Percentiles rank a stretch among this genome's conserved stretches.
These are phyloP conservation scores for Apistogramma diplotaenia DNA, from an alignment of 2,113 vertebrate species.

Conservation along the genomic window DNA sequence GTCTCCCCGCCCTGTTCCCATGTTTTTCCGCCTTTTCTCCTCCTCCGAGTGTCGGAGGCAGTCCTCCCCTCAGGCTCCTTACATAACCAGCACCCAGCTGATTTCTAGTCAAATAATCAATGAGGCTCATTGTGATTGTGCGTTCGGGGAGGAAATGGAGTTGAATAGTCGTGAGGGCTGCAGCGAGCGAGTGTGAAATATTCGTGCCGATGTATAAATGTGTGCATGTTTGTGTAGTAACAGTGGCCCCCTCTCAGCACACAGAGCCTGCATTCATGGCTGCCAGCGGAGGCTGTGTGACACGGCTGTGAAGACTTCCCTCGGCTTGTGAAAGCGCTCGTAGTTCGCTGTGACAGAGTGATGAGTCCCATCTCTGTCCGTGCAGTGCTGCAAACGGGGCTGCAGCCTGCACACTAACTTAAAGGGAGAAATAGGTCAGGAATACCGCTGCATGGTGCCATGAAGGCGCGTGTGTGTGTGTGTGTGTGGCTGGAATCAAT, in stretches of 20 bases:
- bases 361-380: not conserved
- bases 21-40: not conserved
- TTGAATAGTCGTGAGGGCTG: slow-evolving; percentile 24
- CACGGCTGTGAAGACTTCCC: not conserved
- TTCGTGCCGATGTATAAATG: slow-evolving; percentile 23
- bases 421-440: slow-evolving; percentile 30
- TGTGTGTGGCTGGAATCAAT: slow-evolving; percentile 14
- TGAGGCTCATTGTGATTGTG: slow-evolving; percentile 51
- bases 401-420: slow-evolving; percentile 20
- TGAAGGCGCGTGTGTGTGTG: not conserved
- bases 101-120: slow-evolving; percentile 61
- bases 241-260: slow-evolving; percentile 24
- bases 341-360: not conserved
- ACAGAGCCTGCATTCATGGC: slow-evolving; percentile 51
- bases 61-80: slow-evolving; percentile 38
- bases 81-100: slow-evolving; percentile 66
- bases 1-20: not conserved
- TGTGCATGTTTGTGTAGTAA: slow-evolving; percentile 25
- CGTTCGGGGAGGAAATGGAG: not conserved
- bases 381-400: not conserved
- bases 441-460: slow-evolving; percentile 8
- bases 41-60: not conserved
- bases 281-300: slow-evolving; percentile 25
- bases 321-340: not conserved
- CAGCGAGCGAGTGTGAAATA: slow-evolving; percentile 42